phyloP scores from a whole-genome alignment of 2,888 invertebrate species.

The Mamestra brassicae region DNA sequence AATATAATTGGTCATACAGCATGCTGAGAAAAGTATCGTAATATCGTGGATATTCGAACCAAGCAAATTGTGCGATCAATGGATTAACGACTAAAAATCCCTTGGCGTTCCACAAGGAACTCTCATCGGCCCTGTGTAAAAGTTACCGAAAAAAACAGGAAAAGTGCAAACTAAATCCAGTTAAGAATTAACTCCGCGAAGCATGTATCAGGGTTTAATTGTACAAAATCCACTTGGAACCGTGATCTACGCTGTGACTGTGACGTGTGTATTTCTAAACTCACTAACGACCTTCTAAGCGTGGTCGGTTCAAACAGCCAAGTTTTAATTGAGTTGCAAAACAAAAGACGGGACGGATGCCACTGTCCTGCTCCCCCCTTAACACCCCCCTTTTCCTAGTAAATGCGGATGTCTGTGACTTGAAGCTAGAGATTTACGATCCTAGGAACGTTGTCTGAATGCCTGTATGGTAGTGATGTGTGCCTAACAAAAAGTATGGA shows the following conservation, averaged over 20 bases:
- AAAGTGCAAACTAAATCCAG: neutral
- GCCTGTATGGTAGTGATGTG: constrained; percentile 60
- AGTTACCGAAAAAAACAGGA: neutral
- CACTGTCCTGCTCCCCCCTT: constrained; percentile 60
- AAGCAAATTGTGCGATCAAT: neutral
- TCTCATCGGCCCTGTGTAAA: neutral
- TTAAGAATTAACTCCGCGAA: constrained; percentile 16
- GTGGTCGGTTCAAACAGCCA: constrained; percentile 71
- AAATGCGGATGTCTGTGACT: constrained; percentile 69
- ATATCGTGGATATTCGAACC: too few relatives aligned
- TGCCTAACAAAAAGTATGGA: constrained; percentile 59
- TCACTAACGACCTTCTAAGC: constrained; percentile 74
- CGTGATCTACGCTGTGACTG: constrained; percentile 60
- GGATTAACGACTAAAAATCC: neutral
- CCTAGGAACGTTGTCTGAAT: constrained; percentile 58
- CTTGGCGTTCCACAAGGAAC: constrained; percentile 18
- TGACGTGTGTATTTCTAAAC: constrained; percentile 65
- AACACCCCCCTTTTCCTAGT: constrained; percentile 43
- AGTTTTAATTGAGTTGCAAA: constrained; percentile 84
- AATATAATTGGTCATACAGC: neutral
- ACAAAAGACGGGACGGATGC: constrained; percentile 78
- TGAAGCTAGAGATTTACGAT: constrained; percentile 66
- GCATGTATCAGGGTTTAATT: constrained; percentile 51
- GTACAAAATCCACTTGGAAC: constrained; percentile 56
- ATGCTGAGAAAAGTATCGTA: neutral